Evolutionary conservation across 1,140 invertebrate genomes (phyloP), one percentile per base, ranked within the genome.

Genomic region (Centruroides vittatus): DNA sequence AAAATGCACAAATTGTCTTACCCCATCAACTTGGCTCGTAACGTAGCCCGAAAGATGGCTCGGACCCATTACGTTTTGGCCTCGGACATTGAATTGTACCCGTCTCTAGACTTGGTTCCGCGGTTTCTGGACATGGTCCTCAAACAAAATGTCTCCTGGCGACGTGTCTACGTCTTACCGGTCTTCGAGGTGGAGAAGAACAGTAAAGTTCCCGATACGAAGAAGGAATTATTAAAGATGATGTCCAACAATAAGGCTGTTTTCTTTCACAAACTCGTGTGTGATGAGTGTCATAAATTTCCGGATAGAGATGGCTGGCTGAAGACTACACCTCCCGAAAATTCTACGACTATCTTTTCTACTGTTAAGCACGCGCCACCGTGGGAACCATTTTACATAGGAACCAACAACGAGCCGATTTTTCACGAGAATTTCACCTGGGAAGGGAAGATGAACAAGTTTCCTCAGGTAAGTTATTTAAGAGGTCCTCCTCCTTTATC

Each of bases 201-300:
- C 75, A 59, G 86, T 83, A 73, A 70, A 62, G 60, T 76, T 60
- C 84, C 87, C 55, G 86, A 85, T 47, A 86, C 84, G 50, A 92
- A 92, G 73, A 82, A 79, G 0, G 78, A 82, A 67, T 74, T 93
- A 67, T 66, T 77, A 1, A 51, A 69, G n/a, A 71, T 79, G 64
- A 71, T 76, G 49, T 65, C 67, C 3, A 66, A 69, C 5, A 69
- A 72, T 35, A 66, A 71, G n/a, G 89, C 88, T 0, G 87, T 93
- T 67, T 88, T 88, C 10, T 94, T 94, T 71, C 91, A 94, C 72
- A 88, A 92, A 71, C 87, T 86, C 67, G 80, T 93, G 2, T 94
- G 90, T 68, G 80, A 88, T 11, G 82, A 82, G 49, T 94, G 91
- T 71, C 91, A 94, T 70, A 87, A 84, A 52, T 86, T 93, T 58